These are phyloP conservation scores for Tyrannus savana DNA, from an alignment of 2,113 vertebrate species.

Conservation along the genomic window DNA sequence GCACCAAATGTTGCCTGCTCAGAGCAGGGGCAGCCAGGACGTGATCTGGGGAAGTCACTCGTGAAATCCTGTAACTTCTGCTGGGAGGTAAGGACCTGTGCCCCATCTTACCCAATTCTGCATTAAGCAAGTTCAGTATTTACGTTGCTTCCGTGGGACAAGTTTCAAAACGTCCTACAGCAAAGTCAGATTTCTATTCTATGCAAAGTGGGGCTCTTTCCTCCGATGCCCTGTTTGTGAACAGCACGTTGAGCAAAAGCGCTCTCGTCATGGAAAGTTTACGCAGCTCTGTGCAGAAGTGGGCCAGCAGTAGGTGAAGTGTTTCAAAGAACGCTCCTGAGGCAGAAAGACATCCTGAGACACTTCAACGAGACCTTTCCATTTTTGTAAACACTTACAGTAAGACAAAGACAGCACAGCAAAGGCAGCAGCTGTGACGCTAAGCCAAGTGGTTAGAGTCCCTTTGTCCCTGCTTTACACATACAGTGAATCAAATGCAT, in stretches of 20 bases:
- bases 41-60: background rate
- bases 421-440: background rate
- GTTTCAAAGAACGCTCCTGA: background rate
- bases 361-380: background rate
- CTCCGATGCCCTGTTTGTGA: background rate
- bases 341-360: background rate
- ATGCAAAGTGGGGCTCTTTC: accelerated
- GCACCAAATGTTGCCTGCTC: background rate
- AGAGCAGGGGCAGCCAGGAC: background rate
- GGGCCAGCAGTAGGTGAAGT: background rate
- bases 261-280: accelerated
- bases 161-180: background rate
- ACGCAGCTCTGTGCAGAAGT: background rate
- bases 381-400: background rate
- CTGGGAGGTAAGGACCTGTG: background rate
- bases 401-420: background rate
- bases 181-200: background rate
- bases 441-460: background rate
- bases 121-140: slow-evolving; percentile 26
- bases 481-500: background rate
- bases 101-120: slow-evolving; percentile 1
- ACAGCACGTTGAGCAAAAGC: background rate
- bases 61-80: slow-evolving; percentile 37
- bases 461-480: background rate
- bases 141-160: background rate